Conservation (phyloP, 2,797 vertebrate species). For the Rhinichthys osculus region DNA sequence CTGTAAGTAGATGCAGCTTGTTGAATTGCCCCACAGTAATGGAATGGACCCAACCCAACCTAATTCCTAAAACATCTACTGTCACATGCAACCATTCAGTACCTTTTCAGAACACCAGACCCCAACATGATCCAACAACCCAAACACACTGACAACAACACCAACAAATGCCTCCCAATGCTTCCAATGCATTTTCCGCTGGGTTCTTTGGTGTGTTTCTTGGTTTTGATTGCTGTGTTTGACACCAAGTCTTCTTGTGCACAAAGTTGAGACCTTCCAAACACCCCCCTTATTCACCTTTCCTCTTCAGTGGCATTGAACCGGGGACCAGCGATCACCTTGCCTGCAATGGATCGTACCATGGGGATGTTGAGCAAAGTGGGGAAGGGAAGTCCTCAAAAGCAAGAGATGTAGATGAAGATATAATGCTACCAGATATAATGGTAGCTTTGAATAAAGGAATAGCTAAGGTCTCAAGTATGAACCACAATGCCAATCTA, state of each 20-base stretch:
- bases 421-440: too few species aligned
- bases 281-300: conserved; percentile 34
- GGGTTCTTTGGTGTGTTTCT: conserved; percentile 38
- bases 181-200: conserved; percentile 37
- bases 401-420: conserved; percentile 24
- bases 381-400: conserved; percentile 15
- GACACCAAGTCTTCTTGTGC: conserved; percentile 31
- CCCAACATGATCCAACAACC: conserved; percentile 27
- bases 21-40: conserved; percentile 64
- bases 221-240: conserved; percentile 45
- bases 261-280: conserved; percentile 5
- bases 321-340: conserved; percentile 18
- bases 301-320: conserved; percentile 30
- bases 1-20: conserved; percentile 84
- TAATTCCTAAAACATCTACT: conserved; percentile 32
- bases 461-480: neutral
- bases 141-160: conserved; percentile 27
- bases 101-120: conserved; percentile 32
- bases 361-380: conserved; percentile 23
- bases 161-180: conserved; percentile 17
- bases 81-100: conserved; percentile 28
- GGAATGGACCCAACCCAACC: conserved; percentile 17
- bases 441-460: neutral
- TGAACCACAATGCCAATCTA: neutral
- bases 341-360: conserved; percentile 40